Evolutionary conservation across 1,140 invertebrate genomes (phyloP), one percentile per base, ranked within the genome.

Genomic region (Acromyrmex heyeri): DNA sequence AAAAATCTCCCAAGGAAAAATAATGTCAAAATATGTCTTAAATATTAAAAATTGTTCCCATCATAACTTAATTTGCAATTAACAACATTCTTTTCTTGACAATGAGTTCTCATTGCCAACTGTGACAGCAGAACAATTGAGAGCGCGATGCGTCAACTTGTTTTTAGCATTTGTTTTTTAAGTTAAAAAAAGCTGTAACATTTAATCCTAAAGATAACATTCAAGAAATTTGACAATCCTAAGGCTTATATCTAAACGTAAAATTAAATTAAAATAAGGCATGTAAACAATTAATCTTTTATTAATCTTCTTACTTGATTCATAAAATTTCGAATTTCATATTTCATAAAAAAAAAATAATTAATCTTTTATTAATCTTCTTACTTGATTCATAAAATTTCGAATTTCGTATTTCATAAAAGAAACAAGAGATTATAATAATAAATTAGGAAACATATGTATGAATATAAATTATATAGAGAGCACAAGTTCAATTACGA

Each of bases 111-210:
- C 27, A 24, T 30, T 79, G 62, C 48, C n/a, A 69, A 53, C 7
- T 69, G 24, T 24, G 48, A 55, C 30, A 34, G 18, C 27, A 14
- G 55, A 76, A 8, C n/a, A 21, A 12, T 62, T 64, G n/a, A 64
- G 62, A 69, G 38, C 4, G 5, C 30, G 62, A 79, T 69, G 6
- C n/a, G 14, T 67, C 14, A 79, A 69, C 64, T 67, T 55, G 30
- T 67, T 79, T 21, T 76, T 38, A 21, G 4, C 30, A 59, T 8
- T 61, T 61, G 8, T 55, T 61, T 61, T 21, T 61, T 48, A n/a
- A 78, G 14, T 10, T 7, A 50, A 24, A 79, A 69, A 69, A 69
- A 59, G n/a, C 16, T 18, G 6, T 57, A 18, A 30, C 16, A 24
- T 67, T 69, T 38, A 34, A 69, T n/a, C 5, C 44, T 69, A 55